These are phyloP conservation scores for Uropsilus gracilis DNA, from an alignment of 2,113 vertebrate species.

Conservation along the genomic window DNA sequence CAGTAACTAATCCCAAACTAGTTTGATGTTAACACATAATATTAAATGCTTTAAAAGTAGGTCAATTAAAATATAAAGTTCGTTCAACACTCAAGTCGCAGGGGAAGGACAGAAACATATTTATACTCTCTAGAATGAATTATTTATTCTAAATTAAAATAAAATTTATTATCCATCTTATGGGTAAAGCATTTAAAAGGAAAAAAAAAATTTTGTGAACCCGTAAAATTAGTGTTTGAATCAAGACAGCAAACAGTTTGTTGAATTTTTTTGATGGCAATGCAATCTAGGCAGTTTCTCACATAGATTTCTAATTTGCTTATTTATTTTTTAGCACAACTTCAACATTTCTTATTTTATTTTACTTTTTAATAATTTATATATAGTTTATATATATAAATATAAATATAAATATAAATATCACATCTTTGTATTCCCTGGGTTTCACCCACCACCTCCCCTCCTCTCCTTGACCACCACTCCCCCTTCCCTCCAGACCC, in stretches of 20 bases:
- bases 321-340: too few relatives aligned
- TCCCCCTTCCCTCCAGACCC: too few relatives aligned
- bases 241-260: neutral
- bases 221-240: neutral
- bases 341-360: too few relatives aligned
- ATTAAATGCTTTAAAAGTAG: neutral
- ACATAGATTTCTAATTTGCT: neutral
- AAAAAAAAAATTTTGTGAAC: neutral
- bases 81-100: neutral
- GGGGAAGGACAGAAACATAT: neutral
- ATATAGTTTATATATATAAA: too few relatives aligned
- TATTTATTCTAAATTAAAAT: neutral
- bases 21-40: neutral
- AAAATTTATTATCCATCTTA: neutral
- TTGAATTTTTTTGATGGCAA: neutral
- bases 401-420: too few relatives aligned
- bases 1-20: neutral
- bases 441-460: too few relatives aligned
- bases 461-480: too few relatives aligned
- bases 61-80: slow-evolving; percentile 21
- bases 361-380: too few relatives aligned
- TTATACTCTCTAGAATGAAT: neutral
- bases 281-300: neutral
- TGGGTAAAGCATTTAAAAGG: neutral
- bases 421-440: too few relatives aligned